Evolutionary conservation across 2,888 invertebrate genomes (phyloP), one percentile per base, ranked within the genome.

Genomic region (Margaritifera margaritifera): DNA sequence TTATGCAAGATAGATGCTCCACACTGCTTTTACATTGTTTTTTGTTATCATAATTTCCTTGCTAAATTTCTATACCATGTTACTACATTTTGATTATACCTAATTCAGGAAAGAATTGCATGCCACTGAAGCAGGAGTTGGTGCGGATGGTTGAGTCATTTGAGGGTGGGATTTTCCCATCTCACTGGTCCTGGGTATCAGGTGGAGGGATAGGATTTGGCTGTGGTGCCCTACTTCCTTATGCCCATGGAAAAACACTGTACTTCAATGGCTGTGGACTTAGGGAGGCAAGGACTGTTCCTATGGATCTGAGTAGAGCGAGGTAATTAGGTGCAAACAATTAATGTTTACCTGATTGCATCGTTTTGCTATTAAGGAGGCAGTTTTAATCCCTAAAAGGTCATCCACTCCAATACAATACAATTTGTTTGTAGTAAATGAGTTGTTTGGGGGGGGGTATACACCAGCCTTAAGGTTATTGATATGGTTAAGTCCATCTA

Each of bases 231-330:
- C 78, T 90, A 55, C 80, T 87, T n/a, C 89, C 90, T 0, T 84
- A 85, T 69, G 89, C 89, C 55, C 89, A 90, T 70, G 90, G 90
- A 1, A 89, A 89, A 68, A 89, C 88, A 20, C 79, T 90, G 19
- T 90, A 90, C 75, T 90, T 90, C 81, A 88, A 87, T 70, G 90
- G 88, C 52, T 90, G 90, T 83, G 90, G 89, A 0, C 75, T 83
- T 22, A 78, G 90, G 64, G 85, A 89, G 71, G 90, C 89, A 5
- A 74, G 85, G 22, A 90, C 90, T 4, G 83, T 81, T 20, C 88
- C 88, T 65, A 81, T 90, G 76, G 90, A 90, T 72, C 80, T 88
- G 2, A 77, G 84, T 5, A 73, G 79, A 56, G 88, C 89, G 4
- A 87, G 86, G 90, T 90, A 69, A 64, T 59, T 24, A 52, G 42